These are phyloP conservation scores for Sarcophaga peregrina DNA, from an alignment of 1,140 invertebrate genomes.

Conservation along the genomic window DNA sequence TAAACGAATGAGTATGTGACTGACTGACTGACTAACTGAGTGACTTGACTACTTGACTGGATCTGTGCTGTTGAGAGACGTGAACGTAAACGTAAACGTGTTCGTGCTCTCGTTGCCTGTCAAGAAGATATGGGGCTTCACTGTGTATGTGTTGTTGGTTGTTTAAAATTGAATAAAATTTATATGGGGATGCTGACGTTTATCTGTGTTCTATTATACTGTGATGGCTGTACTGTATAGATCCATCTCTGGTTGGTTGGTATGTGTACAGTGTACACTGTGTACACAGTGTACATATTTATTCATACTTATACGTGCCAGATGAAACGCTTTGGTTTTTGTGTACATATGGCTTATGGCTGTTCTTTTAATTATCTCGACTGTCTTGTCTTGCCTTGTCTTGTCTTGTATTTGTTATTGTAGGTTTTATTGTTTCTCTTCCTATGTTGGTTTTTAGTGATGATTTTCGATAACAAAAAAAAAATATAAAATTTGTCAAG, in stretches of 20 bases:
- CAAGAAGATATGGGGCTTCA: neutral
- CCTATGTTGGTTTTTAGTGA: neutral
- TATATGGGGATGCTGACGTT: neutral
- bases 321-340: neutral
- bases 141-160: neutral
- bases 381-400: too few relatives aligned
- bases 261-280: too few relatives aligned
- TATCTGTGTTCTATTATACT: too few relatives aligned
- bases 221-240: too few relatives aligned
- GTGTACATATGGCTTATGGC: neutral
- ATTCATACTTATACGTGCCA: neutral
- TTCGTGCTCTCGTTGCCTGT: slow-evolving; percentile 6
- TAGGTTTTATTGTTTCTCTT: neutral
- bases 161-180: slow-evolving; percentile 40
- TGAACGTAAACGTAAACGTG: slow-evolving; percentile 5
- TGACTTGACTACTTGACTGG: neutral
- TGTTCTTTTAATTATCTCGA: neutral
- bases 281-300: neutral
- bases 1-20: too few relatives aligned
- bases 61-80: neutral
- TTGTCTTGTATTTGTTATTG: too few relatives aligned
- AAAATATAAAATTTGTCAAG: too few relatives aligned
- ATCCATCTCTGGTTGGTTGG: too few relatives aligned
- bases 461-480: neutral
- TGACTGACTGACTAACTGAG: neutral